Evolutionary conservation across 2,888 invertebrate species (phyloP).

Genomic region (Zele albiditarsus): DNA sequence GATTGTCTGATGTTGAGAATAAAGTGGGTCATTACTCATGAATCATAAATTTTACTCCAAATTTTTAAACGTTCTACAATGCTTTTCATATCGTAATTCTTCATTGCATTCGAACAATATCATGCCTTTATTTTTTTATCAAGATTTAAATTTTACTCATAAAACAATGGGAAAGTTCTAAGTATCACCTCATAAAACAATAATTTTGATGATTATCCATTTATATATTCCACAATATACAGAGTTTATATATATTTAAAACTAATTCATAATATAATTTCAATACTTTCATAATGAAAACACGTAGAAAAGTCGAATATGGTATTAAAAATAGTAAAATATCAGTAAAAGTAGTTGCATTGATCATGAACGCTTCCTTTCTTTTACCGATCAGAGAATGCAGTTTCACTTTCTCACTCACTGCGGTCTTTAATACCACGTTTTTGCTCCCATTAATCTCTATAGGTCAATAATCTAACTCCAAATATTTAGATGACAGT

Average conservation of each 20-base stretch:
- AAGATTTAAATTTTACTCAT: neutral
- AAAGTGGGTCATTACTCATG: neutral
- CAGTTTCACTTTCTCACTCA: slow-evolving; percentile 43
- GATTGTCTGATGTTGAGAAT: neutral
- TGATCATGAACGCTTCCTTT: slow-evolving; percentile 37
- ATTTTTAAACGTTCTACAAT: neutral
- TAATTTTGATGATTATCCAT: neutral
- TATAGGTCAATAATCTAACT: slow-evolving; percentile 5
- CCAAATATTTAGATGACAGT: neutral
- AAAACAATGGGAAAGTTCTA: neutral
- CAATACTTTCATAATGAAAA: neutral
- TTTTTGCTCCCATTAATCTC: neutral
- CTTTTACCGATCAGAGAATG: slow-evolving; percentile 34
- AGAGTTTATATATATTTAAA: neutral
- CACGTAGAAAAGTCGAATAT: neutral
- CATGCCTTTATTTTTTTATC: neutral
- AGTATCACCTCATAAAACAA: neutral
- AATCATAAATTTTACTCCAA: neutral
- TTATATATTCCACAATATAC: neutral
- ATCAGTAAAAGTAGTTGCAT: slow-evolving; percentile 34
- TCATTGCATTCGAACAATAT: neutral
- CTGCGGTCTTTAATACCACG: slow-evolving; percentile 10
- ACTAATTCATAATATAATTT: neutral
- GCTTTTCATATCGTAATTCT: neutral
- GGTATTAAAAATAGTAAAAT: neutral